Percentiles rank a stretch among this genome's conserved stretches.
phyloP scores from a whole-genome alignment of 2,797 vertebrate genomes.

The Otus scops region DNA sequence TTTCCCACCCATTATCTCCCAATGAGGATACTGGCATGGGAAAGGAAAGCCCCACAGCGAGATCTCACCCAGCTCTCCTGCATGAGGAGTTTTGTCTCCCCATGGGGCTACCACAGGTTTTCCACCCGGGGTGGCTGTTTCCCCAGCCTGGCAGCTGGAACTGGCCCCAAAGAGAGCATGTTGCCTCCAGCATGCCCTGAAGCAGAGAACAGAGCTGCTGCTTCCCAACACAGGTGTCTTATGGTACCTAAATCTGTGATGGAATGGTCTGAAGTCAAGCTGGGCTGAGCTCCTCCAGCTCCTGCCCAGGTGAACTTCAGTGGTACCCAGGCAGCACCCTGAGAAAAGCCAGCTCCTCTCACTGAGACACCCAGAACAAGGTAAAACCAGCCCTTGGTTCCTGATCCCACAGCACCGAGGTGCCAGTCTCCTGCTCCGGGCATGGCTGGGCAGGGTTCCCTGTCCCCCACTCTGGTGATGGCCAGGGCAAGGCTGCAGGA shows the following conservation, averaged over 20 bases:
- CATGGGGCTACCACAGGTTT: neutral
- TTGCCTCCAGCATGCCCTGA: fast-evolving
- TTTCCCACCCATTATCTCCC: neutral
- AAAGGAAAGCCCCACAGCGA: neutral
- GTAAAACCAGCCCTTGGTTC: neutral
- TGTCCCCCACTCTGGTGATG: fast-evolving
- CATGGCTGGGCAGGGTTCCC: neutral
- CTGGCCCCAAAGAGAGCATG: fast-evolving
- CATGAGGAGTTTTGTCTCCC: neutral
- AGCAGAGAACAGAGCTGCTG: fast-evolving
- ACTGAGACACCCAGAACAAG: neutral
- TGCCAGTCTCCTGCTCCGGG: neutral
- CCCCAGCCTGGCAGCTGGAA: fast-evolving
- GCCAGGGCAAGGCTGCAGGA: neutral
- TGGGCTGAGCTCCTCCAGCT: neutral
- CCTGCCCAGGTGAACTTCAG: neutral
- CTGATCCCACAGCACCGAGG: fast-evolving
- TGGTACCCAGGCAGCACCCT: fast-evolving
- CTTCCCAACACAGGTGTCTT: neutral
- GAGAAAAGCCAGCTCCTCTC: neutral
- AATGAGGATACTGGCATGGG: neutral
- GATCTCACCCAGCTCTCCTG: fast-evolving
- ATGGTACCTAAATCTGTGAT: neutral
- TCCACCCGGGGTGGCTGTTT: fast-evolving
- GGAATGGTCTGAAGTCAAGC: neutral